phyloP scores from a whole-genome alignment of 2,888 invertebrate genomes.

The Halictus quadricinctus region DNA sequence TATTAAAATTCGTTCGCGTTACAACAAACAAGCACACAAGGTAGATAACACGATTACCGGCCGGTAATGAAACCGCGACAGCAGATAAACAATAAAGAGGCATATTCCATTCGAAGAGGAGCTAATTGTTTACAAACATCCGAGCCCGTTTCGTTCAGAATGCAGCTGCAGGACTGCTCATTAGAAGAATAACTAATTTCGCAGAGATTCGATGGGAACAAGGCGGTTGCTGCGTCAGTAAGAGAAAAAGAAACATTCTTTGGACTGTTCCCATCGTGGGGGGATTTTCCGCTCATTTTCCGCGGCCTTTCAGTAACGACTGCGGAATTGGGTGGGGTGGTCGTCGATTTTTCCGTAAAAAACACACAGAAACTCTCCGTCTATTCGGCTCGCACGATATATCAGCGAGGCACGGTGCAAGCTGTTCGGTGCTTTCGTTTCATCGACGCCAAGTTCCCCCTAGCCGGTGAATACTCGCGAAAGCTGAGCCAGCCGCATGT shows the following conservation, averaged over 20 bases:
- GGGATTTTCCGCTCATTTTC: neutral
- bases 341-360: neutral
- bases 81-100: neutral
- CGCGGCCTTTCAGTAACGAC: neutral
- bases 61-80: neutral
- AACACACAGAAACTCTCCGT: neutral
- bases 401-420: constrained; percentile 13
- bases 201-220: neutral
- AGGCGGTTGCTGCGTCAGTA: neutral
- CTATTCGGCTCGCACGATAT: neutral
- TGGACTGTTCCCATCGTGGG: neutral
- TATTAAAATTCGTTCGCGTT: neutral
- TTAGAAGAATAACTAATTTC: neutral
- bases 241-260: neutral
- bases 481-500: constrained; percentile 56
- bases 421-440: constrained; percentile 37
- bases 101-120: neutral
- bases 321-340: neutral
- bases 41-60: neutral
- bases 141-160: neutral
- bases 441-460: constrained; percentile 40
- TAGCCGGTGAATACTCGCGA: constrained; percentile 44
- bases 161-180: neutral
- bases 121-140: neutral
- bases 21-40: too few relatives aligned